Conservation (phyloP, 64 coral and sea anemone species). For the Astreopora myriophthalma region DNA sequence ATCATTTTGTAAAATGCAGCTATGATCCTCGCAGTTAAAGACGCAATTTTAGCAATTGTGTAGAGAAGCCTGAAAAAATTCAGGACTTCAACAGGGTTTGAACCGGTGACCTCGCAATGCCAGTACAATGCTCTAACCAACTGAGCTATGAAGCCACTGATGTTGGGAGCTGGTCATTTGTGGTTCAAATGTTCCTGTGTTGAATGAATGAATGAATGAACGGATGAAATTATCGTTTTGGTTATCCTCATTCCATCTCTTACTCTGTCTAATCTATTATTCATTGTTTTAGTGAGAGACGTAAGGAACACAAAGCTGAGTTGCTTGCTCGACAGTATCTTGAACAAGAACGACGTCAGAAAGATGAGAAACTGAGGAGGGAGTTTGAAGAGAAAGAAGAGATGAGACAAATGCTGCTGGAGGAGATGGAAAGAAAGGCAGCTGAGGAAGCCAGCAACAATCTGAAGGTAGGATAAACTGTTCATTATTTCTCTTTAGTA, state of each 20-base stretch:
- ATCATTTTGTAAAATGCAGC: no score
- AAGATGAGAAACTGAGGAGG: conserved; percentile 31
- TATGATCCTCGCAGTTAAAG: no score
- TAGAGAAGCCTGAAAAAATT: no score
- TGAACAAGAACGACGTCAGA: conserved; percentile 49
- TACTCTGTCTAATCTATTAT: background rate
- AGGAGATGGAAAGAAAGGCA: conserved; percentile 77
- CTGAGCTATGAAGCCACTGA: no score
- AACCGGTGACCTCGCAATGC: no score
- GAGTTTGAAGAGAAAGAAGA: conserved; percentile 81
- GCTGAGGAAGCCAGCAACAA: conserved; percentile 57
- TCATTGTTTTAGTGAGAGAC: conserved; percentile 50
- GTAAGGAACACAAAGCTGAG: conserved; percentile 52
- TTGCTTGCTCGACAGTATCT: conserved; percentile 64
- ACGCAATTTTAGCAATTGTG: no score
- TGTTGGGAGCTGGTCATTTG: no score
- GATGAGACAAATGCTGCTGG: conserved; percentile 79
- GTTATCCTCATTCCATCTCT: background rate
- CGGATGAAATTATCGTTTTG: no score
- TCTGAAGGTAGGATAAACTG: conserved; percentile 28
- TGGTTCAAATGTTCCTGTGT: no score
- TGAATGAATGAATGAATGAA: no score
- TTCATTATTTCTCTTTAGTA: background rate
- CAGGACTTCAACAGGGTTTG: no score
- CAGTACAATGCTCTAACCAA: no score